Evolutionary conservation across 2,113 vertebrate species (phyloP).

Genomic region (Mohoua ochrocephala): DNA sequence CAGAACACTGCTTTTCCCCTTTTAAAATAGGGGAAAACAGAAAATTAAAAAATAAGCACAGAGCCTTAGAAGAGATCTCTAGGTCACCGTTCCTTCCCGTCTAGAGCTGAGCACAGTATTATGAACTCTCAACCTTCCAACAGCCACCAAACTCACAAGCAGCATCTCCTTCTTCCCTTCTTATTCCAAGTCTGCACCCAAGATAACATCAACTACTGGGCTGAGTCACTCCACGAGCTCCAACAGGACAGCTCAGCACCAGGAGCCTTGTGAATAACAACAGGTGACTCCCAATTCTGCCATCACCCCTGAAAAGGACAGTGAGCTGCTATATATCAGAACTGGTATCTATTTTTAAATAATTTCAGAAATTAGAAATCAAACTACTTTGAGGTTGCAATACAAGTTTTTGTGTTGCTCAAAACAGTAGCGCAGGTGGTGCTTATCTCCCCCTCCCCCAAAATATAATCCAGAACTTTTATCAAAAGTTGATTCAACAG

Average conservation of each 20-base stretch:
- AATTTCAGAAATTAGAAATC: background rate
- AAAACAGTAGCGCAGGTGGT: background rate
- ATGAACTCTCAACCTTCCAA: background rate
- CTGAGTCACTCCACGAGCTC: background rate
- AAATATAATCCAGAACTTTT: background rate
- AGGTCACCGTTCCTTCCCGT: background rate
- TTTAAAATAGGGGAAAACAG: background rate
- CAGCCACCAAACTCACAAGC: background rate
- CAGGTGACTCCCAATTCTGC: background rate
- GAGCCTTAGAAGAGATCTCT: background rate
- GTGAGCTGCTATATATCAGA: background rate
- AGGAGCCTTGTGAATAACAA: background rate
- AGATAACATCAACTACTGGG: accelerated
- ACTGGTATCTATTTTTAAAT: background rate
- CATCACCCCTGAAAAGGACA: background rate
- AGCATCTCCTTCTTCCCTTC: background rate
- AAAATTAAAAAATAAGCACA: background rate
- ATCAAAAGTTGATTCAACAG: background rate
- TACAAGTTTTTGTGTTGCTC: background rate
- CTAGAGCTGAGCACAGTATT: background rate
- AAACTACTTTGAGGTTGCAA: background rate
- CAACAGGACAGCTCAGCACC: background rate
- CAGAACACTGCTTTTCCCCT: background rate
- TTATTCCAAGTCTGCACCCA: background rate
- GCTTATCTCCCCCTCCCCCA: accelerated